Conservation (phyloP, 2,113 vertebrate species). For the Xiphophorus hellerii region DNA sequence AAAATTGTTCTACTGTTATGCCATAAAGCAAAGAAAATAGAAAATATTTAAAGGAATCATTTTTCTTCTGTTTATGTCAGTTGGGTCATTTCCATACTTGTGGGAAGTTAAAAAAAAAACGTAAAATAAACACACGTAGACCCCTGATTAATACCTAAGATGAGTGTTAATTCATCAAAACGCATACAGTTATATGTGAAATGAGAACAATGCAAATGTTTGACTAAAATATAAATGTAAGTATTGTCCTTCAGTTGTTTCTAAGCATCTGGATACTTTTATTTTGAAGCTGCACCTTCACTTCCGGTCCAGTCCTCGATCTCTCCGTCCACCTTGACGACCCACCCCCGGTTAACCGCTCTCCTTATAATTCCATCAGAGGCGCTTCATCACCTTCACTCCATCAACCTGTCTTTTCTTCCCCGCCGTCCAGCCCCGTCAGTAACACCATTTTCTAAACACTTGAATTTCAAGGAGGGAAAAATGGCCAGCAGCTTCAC, state of each 20-base stretch:
- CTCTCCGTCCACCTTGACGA: conserved; percentile 13
- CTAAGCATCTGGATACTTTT: conserved; percentile 8
- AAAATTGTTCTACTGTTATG: too few species aligned
- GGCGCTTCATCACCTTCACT: conserved; percentile 20
- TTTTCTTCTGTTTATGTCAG: too few species aligned
- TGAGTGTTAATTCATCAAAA: neutral
- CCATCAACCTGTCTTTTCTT: conserved; percentile 7
- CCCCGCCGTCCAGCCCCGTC: neutral
- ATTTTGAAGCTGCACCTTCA: neutral
- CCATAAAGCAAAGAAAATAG: too few species aligned
- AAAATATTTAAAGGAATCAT: too few species aligned
- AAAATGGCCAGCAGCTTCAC: conserved; percentile 90
- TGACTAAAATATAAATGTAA: neutral
- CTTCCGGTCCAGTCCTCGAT: conserved; percentile 7
- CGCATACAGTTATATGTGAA: neutral
- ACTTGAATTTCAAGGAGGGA: too few species aligned
- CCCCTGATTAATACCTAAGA: neutral
- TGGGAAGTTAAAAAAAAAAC: too few species aligned
- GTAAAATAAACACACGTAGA: neutral
- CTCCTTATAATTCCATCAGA: conserved; percentile 42
- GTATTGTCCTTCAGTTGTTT: neutral
- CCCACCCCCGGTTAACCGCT: neutral
- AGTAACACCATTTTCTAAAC: neutral
- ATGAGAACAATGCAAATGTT: neutral
- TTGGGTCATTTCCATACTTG: too few species aligned